Evolutionary conservation across 2,797 vertebrate species (phyloP), one percentile per base, ranked within the genome.

Genomic region (Megaceryle alcyon): DNA sequence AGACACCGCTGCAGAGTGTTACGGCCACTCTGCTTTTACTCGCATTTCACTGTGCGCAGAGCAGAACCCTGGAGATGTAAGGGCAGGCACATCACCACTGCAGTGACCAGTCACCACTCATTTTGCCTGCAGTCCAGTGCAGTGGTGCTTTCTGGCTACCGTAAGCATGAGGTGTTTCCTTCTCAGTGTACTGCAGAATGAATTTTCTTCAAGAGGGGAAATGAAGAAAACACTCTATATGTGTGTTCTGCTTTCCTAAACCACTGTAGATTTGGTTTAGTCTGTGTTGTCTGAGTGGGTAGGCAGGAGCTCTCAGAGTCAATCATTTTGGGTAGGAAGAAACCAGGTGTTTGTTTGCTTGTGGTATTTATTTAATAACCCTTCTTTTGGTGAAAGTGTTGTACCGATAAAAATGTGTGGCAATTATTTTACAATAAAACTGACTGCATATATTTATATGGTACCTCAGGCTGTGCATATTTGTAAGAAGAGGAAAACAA

Each of bases 381-480:
- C 49, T 85, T 95, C 41, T 22, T 64, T 72, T 63, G 59, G 79
- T 92, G 48, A 76, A 95, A 82, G 66, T 64, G 46, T 29, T 78
- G 68, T 95, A 86, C 78, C 37, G 81, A 75, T 73, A 59, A 81
- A 88, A 72, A 65, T 59, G 44, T 26, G 81, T 92, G 80, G 73
- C 16, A 33, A 53, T 86, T 94, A 65, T 89, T 96, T 95, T 96
- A 69, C 92, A 88, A 89, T 88, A 90, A 92, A 95, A 82, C 25
- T 68, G 60, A 31, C 43, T 51, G 64, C 92, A 80, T 92, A 25
- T 94, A 87, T 96, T 95, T 90, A 65, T 80, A 81, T 26, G 56
- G 44, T 73, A 85, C 35, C 28, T 33, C 66, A 73, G 41, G 46
- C 80, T 81, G 31, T 41, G 12, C 60, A 7, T 60, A 72, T 85